Percentiles rank a stretch among this genome's conserved stretches.
phyloP scores from a whole-genome alignment of 2,113 vertebrate genomes.

The Festucalex cinctus region DNA sequence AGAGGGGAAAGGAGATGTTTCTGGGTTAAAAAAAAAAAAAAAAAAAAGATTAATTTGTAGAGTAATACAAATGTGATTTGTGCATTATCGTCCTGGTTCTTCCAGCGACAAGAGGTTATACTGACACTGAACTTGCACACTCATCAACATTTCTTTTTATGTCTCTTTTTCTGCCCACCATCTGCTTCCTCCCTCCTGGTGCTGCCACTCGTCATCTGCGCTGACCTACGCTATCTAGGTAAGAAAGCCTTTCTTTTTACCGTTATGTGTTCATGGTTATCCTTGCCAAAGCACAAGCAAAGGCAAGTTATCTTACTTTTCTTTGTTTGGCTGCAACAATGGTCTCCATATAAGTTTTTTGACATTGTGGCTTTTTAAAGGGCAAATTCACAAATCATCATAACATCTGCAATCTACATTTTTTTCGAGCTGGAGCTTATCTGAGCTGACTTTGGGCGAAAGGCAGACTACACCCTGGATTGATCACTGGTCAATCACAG shows the following conservation, averaged over 20 bases:
- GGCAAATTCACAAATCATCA: too few species aligned
- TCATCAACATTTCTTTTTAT: constrained; percentile 57
- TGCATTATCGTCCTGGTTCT: constrained; percentile 37
- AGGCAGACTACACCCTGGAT: too few species aligned
- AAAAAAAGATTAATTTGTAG: neutral
- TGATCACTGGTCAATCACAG: too few species aligned
- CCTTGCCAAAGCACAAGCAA: neutral
- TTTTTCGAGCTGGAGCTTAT: too few species aligned
- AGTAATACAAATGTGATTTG: constrained; percentile 32
- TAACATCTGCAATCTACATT: too few species aligned
- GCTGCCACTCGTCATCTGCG: constrained; percentile 17
- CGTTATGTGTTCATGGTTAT: neutral
- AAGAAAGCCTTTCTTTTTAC: constrained; percentile 43
- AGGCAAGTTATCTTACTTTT: neutral
- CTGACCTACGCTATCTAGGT: constrained; percentile 57
- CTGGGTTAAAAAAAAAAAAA: neutral
- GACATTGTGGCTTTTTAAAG: too few species aligned
- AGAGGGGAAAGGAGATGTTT: too few species aligned
- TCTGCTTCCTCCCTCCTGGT: neutral
- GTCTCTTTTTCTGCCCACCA: constrained; percentile 17
- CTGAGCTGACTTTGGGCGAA: too few species aligned
- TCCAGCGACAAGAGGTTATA: constrained; percentile 44
- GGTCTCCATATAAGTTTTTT: neutral
- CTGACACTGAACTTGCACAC: constrained; percentile 41
- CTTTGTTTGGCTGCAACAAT: neutral